Conservation (phyloP, 1,140 invertebrate species). For the Pogonomyrmex barbatus region DNA sequence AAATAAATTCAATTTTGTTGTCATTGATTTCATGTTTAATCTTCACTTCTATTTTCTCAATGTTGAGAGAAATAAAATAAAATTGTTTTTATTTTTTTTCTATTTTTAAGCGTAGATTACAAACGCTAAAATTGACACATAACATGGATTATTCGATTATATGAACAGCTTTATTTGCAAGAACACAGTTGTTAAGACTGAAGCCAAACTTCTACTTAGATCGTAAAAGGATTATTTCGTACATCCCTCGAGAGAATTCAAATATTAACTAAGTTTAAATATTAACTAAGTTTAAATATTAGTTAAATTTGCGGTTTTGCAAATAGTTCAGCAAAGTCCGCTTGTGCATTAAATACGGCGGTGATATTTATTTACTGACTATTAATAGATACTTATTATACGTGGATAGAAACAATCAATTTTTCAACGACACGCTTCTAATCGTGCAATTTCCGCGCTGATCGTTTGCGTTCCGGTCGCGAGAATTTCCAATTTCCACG, state of each 20-base stretch:
- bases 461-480: slow-evolving; percentile 46
- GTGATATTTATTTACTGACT: background rate
- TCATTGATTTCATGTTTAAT: background rate
- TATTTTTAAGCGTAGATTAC: no score
- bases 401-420: slow-evolving; percentile 28
- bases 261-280: slow-evolving; percentile 29
- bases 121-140: background rate
- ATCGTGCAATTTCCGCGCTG: slow-evolving; percentile 32
- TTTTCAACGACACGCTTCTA: background rate
- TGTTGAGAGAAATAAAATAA: background rate
- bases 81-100: background rate
- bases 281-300: slow-evolving; percentile 14
- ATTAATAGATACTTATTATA: slow-evolving; percentile 32
- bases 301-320: background rate
- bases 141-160: slow-evolving; percentile 14
- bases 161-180: background rate
- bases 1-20: background rate
- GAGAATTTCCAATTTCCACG: slow-evolving; percentile 64
- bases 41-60: background rate
- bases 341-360: background rate
- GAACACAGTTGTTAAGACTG: background rate
- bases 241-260: background rate
- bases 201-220: slow-evolving; percentile 7
- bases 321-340: background rate
- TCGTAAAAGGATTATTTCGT: slow-evolving; percentile 13